Evolutionary conservation across 2,113 vertebrate genomes (phyloP).

Genomic region (Myrmophylax atrothorax): DNA sequence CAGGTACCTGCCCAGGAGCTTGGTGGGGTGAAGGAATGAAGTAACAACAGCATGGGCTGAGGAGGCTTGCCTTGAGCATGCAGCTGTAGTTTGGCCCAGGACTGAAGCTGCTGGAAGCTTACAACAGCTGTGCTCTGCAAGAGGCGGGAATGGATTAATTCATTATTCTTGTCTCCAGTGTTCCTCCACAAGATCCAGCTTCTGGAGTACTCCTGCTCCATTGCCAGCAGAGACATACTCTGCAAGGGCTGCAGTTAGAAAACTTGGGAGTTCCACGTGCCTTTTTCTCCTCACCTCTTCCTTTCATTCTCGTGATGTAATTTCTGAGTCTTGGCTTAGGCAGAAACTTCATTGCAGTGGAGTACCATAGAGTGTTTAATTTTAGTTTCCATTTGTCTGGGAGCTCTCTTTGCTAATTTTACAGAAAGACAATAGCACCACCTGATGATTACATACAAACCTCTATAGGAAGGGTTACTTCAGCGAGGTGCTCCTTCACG

Average conservation of each 20-base stretch:
- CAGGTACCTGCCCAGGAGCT: constrained; percentile 77
- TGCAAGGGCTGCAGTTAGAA: not conserved
- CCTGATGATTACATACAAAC: constrained; percentile 1
- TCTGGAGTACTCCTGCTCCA: not conserved
- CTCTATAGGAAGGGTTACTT: not conserved
- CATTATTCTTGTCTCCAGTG: not conserved
- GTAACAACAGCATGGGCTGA: not conserved
- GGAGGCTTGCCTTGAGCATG: not conserved
- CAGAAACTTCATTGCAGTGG: not conserved
- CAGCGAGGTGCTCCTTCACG: not conserved
- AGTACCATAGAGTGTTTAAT: not conserved
- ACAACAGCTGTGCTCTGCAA: not conserved
- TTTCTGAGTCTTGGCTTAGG: not conserved
- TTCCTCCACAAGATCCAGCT: not conserved
- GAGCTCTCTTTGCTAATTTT: not conserved
- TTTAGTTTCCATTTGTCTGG: not conserved
- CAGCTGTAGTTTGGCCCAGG: not conserved
- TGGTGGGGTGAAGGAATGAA: not conserved
- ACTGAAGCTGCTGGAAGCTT: not conserved
- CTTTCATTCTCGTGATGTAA: not conserved
- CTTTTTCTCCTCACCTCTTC: not conserved
- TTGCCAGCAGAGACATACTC: not conserved
- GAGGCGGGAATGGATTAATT: not conserved
- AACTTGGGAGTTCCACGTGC: not conserved
- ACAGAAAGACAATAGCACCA: not conserved